Percentiles rank a stretch among this genome's conserved stretches.
Conservation (phyloP, 2,113 vertebrate genomes). For the Eidolon helvum region DNA sequence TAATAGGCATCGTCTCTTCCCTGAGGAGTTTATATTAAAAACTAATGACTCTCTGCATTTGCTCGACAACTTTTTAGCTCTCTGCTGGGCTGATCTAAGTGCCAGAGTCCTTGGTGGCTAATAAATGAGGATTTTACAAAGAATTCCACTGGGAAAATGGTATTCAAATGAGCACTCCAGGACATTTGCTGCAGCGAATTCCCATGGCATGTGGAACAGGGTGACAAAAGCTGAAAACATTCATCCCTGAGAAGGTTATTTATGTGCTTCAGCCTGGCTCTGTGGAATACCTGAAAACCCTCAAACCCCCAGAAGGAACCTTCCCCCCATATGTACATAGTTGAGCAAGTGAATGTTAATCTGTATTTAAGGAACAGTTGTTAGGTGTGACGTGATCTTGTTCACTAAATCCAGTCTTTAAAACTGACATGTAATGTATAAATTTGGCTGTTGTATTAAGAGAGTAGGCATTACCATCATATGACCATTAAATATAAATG, state of each 20-base stretch:
- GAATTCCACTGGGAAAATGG: not conserved
- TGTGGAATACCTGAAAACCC: not conserved
- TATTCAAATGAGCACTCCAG: slow-evolving; percentile 27
- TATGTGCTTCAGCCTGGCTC: not conserved
- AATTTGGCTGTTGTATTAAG: not conserved
- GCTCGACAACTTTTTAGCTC: not conserved
- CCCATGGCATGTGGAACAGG: not conserved
- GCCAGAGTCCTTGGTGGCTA: not conserved
- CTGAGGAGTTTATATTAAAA: not conserved
- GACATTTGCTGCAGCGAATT: slow-evolving; percentile 17
- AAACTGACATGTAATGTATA: not conserved
- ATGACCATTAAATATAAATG: slow-evolving; percentile 24
- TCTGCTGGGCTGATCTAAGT: not conserved
- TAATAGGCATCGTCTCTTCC: not conserved
- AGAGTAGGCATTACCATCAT: not conserved
- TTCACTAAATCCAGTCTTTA: not conserved
- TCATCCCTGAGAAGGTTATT: slow-evolving; percentile 3
- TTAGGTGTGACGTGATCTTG: not conserved
- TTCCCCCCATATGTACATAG: not conserved
- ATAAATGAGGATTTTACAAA: slow-evolving; percentile 49
- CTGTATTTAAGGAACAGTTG: not conserved
- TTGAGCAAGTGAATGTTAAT: not conserved
- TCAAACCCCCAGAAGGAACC: not conserved
- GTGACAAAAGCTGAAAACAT: not conserved
- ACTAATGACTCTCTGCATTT: not conserved